Base-by-base conservation (phyloP, 2,888 invertebrate species). In the Drosophila falleni region DNA sequence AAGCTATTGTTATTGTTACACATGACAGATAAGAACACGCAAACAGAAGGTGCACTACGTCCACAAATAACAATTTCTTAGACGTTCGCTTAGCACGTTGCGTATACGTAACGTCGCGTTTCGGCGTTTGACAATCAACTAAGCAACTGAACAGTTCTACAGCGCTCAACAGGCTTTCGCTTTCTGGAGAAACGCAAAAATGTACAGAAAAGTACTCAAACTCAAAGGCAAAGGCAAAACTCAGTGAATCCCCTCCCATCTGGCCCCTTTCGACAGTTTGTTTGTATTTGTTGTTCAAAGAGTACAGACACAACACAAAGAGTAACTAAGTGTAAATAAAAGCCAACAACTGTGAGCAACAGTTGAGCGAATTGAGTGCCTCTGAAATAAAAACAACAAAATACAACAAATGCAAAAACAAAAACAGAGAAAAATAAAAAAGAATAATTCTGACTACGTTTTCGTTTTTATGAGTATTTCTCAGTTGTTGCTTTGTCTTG, bases 51-150 rank as follows among this genome's bases (percentile, higher is more conserved):
- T 33, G 35, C 29, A 29, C 42, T 19, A 54, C 39, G 37, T 37
- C n/a, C 5, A 37, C 5, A 37, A n/a, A 5, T n/a, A 23, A 47
- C 10, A 35, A 55, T 60, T 51, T 46, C 35, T 16, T 37, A 58
- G 10, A 70, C 68, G 56, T 37, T 56, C 23, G 50, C 59, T 59
- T 47, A 23, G 35, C 26, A 68, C 67, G 49, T 44, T 67, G 85
- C 87, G 87, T 74, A 72, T 72, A 65, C 73, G 78, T 64, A 63
- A 77, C 77, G 64, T 70, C 35, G 23, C 74, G 60, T 70, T 64
- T 35, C 71, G 75, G 61, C 78, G 81, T 84, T 84, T 81, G 71
- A 84, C 55, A 71, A 63, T 67, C 75, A 84, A 83, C 87, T 83
- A 75, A 83, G 19, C 47, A 23, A 49, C 29, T 54, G 23, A 37